phyloP scores from a whole-genome alignment of 2,113 vertebrate species.

The Eublepharis macularius region DNA sequence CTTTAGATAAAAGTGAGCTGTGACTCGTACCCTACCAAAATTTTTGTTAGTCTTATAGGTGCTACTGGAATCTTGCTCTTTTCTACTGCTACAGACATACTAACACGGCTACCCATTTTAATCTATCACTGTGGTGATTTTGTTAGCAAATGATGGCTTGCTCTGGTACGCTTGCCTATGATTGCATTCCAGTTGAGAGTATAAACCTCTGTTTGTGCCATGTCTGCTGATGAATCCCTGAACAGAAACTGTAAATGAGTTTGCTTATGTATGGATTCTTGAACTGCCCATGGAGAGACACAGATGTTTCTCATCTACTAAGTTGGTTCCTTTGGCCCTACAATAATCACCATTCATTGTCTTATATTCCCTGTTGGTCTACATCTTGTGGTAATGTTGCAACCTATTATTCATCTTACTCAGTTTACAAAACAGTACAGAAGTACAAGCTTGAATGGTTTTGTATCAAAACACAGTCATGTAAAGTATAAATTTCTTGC shows the following conservation, averaged over 20 bases:
- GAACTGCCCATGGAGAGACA: not conserved
- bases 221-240: not conserved
- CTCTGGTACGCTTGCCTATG: not conserved
- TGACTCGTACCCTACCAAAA: too few species aligned
- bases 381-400: not conserved
- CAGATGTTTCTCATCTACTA: conserved; percentile 1
- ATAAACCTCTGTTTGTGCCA: not conserved
- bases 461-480: conserved; percentile 2
- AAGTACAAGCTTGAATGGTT: conserved; percentile 1
- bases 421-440: not conserved
- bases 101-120: too few species aligned
- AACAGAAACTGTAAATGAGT: not conserved
- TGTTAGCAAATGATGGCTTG: not conserved
- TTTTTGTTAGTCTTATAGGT: too few species aligned
- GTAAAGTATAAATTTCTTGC: conserved; percentile 8
- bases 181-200: not conserved
- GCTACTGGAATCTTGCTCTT: too few species aligned
- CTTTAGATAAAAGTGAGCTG: too few species aligned
- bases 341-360: not conserved
- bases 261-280: not conserved
- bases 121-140: too few species aligned
- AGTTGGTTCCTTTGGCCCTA: not conserved
- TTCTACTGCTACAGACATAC: too few species aligned
- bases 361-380: not conserved
- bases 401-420: not conserved